Conservation (phyloP, 2,888 invertebrate species). For the Rhabditoides inermis region DNA sequence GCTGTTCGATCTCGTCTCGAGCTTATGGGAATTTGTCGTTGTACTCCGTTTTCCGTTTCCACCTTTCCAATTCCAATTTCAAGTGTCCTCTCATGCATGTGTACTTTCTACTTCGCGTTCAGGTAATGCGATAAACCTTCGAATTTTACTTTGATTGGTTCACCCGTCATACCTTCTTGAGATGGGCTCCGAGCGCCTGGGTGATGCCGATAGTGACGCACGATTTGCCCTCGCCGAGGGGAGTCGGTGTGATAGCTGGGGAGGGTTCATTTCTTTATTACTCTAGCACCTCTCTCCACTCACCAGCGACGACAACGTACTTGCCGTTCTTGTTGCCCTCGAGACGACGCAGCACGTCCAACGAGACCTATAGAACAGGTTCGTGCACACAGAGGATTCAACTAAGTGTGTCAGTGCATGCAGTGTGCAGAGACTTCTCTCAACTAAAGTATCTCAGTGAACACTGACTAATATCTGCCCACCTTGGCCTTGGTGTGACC, state of each 20-base stretch:
- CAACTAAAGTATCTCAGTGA: too few species aligned
- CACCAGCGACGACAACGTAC: constrained; percentile 87
- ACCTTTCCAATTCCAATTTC: too few species aligned
- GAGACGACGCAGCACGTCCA: constrained; percentile 72
- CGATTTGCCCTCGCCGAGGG: constrained; percentile 96
- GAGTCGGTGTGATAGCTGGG: constrained; percentile 93
- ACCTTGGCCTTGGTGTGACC: constrained; percentile 91
- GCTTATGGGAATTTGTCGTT: too few species aligned
- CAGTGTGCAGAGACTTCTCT: too few species aligned
- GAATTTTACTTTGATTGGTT: background rate
- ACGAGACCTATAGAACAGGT: too few species aligned
- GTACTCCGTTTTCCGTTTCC: too few species aligned
- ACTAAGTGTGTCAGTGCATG: too few species aligned
- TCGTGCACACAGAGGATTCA: too few species aligned
- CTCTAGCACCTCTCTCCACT: background rate
- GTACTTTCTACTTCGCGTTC: too few species aligned
- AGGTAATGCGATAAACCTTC: background rate
- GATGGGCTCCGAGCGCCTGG: constrained; percentile 81
- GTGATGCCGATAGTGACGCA: constrained; percentile 81
- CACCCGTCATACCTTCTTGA: too few species aligned
- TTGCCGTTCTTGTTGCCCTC: constrained; percentile 68
- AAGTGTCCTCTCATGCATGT: too few species aligned
- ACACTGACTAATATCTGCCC: too few species aligned
- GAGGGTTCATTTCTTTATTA: background rate
- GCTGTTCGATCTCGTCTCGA: constrained; percentile 36